Percentiles rank a stretch among this genome's conserved stretches.
Evolutionary conservation across 1,140 invertebrate genomes (phyloP).

Genomic region (Caenorhabditis tropicalis): DNA sequence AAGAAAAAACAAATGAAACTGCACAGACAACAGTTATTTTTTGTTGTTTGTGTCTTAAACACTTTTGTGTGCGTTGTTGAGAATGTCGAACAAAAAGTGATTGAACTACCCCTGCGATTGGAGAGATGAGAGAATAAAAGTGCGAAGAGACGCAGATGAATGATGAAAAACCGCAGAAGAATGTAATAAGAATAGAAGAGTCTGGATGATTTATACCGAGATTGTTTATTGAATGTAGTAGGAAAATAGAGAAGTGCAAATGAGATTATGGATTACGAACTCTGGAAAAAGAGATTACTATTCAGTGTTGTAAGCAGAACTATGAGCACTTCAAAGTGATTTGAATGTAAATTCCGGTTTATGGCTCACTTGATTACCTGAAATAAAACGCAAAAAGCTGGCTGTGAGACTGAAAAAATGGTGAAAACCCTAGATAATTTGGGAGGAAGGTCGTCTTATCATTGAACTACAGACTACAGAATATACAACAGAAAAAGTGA

Average conservation of each 20-base stretch:
- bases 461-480: neutral
- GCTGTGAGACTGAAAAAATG: neutral
- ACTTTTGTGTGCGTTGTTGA: neutral
- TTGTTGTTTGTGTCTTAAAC: conserved; percentile 3
- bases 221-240: neutral
- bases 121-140: neutral
- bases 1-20: neutral
- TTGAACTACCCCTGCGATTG: neutral
- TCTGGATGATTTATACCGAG: neutral
- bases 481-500: neutral
- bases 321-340: too few relatives aligned
- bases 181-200: too few relatives aligned
- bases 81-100: conserved; percentile 10
- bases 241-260: neutral
- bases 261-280: neutral
- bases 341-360: neutral
- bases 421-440: neutral
- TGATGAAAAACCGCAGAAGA: neutral
- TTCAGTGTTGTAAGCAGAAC: too few relatives aligned
- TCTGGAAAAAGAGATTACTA: neutral
- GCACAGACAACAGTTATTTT: neutral
- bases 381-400: too few relatives aligned
- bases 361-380: too few relatives aligned
- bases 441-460: conserved; percentile 15
- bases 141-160: neutral